A percentile compares a stretch with the other conserved stretches of the same genome.
These are phyloP conservation scores for Triplophysa dalaica DNA, from an alignment of 2,113 vertebrate species.

Conservation along the genomic window DNA sequence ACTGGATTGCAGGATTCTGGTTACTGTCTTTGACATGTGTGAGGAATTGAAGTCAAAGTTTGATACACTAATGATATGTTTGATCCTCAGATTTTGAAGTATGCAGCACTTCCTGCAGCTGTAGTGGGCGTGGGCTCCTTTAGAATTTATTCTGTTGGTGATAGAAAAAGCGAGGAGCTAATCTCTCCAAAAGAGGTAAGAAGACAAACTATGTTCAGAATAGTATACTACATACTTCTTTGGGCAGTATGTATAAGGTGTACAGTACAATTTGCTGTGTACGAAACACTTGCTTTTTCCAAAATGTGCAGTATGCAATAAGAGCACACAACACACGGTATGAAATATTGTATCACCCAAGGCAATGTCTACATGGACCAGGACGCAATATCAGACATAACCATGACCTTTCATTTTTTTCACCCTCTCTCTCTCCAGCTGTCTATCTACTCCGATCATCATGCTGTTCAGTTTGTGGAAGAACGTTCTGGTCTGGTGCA, in stretches of 20 bases:
- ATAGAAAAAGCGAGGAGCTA: constrained; percentile 59
- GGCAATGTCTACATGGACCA: too few species aligned
- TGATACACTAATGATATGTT: neutral
- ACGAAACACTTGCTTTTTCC: too few species aligned
- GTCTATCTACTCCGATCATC: constrained; percentile 73
- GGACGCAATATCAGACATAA: too few species aligned
- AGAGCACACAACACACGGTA: too few species aligned
- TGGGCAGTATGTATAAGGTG: neutral
- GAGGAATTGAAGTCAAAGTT: neutral
- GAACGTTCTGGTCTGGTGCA: constrained; percentile 76
- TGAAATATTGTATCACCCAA: too few species aligned
- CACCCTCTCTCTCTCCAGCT: constrained; percentile 64
- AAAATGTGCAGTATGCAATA: too few species aligned
- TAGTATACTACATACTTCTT: neutral
- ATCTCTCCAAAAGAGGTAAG: constrained; percentile 70
- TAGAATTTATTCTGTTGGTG: constrained; percentile 63
- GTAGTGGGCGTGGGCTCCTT: constrained; percentile 65
- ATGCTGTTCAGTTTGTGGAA: constrained; percentile 64
- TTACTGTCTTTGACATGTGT: too few species aligned
- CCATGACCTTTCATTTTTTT: neutral
- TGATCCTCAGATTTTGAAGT: constrained; percentile 70
- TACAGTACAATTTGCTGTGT: neutral
- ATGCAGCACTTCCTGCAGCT: constrained; percentile 65
- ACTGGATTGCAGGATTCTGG: too few species aligned
- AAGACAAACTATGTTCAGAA: neutral